Evolutionary conservation across 2,888 invertebrate species (phyloP).

Genomic region (Acanthopleura granulata): DNA sequence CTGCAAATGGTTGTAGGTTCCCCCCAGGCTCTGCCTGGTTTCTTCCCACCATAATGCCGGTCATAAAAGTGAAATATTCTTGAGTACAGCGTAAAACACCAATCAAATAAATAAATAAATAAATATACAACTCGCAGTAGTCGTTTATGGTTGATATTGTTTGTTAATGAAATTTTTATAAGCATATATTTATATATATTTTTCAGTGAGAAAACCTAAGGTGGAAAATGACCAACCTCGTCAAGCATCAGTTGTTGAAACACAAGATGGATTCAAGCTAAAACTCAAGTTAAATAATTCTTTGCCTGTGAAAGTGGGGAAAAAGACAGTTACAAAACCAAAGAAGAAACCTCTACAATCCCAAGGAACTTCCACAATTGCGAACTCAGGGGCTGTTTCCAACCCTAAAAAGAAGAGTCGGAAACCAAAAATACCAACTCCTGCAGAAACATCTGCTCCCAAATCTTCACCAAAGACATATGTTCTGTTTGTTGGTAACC

Average conservation of each 20-base stretch:
- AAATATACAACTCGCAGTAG: no score
- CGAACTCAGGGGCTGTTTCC: not conserved
- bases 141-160: no score
- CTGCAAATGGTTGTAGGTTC: no score
- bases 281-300: not conserved
- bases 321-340: not conserved
- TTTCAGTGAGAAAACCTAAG: slow-evolving; percentile 3
- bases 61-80: no score
- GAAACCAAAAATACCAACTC: not conserved
- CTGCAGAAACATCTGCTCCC: not conserved
- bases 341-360: not conserved
- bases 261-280: not conserved
- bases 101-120: no score
- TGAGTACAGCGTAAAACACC: no score
- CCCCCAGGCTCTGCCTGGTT: no score
- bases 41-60: not conserved
- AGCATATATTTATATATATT: not conserved
- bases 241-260: slow-evolving; percentile 9
- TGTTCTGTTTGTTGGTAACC: slow-evolving; percentile 60
- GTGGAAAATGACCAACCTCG: not conserved
- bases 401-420: not conserved
- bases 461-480: slow-evolving; percentile 42
- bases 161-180: not conserved
- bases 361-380: not conserved
- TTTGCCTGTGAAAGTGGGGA: not conserved